Conservation (phyloP, 2,113 vertebrate species). For the Edolisoma coerulescens region DNA sequence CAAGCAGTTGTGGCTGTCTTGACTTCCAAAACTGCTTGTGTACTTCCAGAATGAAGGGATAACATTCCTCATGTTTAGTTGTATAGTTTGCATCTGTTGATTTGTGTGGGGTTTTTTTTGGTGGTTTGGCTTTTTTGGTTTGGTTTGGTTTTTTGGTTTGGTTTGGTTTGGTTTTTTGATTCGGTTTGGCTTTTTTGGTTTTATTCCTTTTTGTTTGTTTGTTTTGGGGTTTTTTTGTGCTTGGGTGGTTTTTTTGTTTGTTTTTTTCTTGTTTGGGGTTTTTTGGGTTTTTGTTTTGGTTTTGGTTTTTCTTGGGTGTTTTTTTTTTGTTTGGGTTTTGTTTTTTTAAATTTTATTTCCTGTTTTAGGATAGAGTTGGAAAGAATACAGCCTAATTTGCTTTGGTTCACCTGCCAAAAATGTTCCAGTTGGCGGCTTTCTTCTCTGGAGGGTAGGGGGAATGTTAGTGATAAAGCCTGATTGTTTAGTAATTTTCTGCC, state of each 20-base stretch:
- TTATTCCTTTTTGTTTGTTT: too few species aligned
- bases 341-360: neutral
- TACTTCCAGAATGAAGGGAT: neutral
- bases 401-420: neutral
- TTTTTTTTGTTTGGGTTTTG: too few species aligned
- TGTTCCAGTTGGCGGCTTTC: neutral
- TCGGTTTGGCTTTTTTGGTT: neutral
- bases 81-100: neutral
- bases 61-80: neutral
- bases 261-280: neutral
- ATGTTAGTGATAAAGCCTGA: neutral
- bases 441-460: neutral
- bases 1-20: neutral
- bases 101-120: neutral
- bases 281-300: too few species aligned
- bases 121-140: neutral
- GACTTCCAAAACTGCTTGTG: neutral
- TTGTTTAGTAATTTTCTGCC: neutral
- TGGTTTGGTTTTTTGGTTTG: neutral
- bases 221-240: neutral
- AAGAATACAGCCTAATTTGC: neutral
- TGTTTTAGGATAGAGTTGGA: neutral
- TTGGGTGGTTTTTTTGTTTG: neutral
- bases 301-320: too few species aligned
- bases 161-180: too few species aligned